Percentiles rank a stretch among this genome's conserved stretches.
phyloP scores from a whole-genome alignment of 2,113 vertebrate genomes.

The Aegithalos caudatus region DNA sequence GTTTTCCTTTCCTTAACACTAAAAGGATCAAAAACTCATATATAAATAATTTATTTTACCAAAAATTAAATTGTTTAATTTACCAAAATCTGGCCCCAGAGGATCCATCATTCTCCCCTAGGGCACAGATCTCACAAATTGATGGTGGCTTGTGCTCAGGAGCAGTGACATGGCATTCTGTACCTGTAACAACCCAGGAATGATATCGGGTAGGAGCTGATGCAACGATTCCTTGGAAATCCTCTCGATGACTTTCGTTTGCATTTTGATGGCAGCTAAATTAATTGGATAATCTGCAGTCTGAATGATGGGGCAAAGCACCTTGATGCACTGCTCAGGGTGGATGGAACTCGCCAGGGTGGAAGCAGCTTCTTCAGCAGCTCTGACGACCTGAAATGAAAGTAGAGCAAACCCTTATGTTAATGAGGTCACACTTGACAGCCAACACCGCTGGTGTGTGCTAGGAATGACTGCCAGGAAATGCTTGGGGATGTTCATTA shows the following conservation, averaged over 20 bases:
- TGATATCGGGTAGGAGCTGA: constrained; percentile 91
- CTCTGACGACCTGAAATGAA: constrained; percentile 88
- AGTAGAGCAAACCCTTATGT: background rate
- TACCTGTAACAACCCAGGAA: constrained; percentile 95
- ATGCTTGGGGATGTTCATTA: background rate
- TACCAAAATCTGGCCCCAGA: background rate
- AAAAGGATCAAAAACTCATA: background rate
- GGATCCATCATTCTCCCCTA: background rate
- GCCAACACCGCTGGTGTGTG: background rate
- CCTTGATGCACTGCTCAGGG: constrained; percentile 98
- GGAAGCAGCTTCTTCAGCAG: constrained; percentile 93
- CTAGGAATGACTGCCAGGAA: background rate
- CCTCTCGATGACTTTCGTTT: constrained; percentile 96
- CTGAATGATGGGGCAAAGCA: constrained; percentile 97
- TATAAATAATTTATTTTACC: background rate
- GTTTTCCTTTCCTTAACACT: background rate
- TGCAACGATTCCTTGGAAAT: constrained; percentile 89
- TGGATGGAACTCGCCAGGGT: constrained; percentile 93
- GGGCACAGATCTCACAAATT: background rate
- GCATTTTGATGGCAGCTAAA: constrained; percentile 98
- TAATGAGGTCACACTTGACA: background rate
- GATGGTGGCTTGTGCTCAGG: background rate
- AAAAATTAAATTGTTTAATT: background rate
- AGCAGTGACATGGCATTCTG: background rate
- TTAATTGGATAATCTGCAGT: constrained; percentile 99